Conservation (phyloP, 2,113 vertebrate genomes). For the Crotalus viridis region DNA sequence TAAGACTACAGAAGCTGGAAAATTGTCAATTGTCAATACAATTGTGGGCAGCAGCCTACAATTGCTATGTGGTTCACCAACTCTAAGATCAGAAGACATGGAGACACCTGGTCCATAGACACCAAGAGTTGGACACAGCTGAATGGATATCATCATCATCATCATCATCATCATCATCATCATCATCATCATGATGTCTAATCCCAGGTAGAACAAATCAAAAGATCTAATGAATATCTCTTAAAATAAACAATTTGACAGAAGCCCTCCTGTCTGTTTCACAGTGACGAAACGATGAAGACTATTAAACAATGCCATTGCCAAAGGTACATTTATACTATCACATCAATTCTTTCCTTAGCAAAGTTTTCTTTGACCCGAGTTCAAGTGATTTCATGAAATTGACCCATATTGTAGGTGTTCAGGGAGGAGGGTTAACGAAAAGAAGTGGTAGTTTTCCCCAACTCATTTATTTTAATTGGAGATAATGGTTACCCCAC, state of each 20-base stretch:
- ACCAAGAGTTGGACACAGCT: background rate
- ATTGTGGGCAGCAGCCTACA: no score
- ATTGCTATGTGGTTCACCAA: background rate
- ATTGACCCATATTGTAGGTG: background rate
- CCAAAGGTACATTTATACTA: slow-evolving; percentile 19
- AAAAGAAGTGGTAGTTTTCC: background rate
- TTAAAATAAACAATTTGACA: slow-evolving; percentile 7
- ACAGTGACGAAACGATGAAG: background rate
- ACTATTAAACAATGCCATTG: slow-evolving; percentile 4
- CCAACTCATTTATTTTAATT: background rate
- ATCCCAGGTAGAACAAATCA: background rate
- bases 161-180: no score
- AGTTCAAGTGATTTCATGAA: background rate
- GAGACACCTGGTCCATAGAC: background rate
- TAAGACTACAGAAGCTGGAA: background rate
- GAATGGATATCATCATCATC: background rate
- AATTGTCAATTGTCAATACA: background rate
- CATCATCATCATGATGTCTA: no score
- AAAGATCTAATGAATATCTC: background rate
- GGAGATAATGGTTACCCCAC: background rate
- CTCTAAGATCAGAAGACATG: background rate
- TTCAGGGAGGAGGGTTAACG: background rate
- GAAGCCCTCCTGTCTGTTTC: background rate
- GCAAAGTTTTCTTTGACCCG: background rate
- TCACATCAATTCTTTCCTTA: background rate